Conservation (phyloP, 1,140 invertebrate genomes). For the Charaxes varanes region DNA sequence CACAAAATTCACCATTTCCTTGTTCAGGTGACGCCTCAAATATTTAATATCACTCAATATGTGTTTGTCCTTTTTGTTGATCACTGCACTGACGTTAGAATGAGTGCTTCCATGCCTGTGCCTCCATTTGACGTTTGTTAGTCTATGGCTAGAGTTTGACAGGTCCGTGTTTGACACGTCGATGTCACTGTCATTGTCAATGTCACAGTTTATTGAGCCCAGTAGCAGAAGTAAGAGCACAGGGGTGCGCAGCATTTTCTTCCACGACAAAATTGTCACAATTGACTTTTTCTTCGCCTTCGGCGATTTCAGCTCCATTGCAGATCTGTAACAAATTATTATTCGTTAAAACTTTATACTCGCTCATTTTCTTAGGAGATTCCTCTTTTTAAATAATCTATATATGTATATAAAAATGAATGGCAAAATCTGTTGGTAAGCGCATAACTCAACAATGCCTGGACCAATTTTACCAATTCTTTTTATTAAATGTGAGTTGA, state of each 20-base stretch:
- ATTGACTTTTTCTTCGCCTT: constrained; percentile 58
- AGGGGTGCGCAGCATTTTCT: constrained; percentile 45
- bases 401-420: no score
- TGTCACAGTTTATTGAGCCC: constrained; percentile 50
- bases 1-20: constrained; percentile 74
- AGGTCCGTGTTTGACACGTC: constrained; percentile 10
- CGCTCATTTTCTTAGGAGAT: background rate
- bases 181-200: constrained; percentile 25
- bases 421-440: no score
- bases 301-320: constrained; percentile 58
- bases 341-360: background rate
- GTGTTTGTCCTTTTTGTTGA: constrained; percentile 19
- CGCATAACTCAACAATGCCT: no score
- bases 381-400: no score
- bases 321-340: constrained; percentile 32
- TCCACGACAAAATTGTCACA: constrained; percentile 38
- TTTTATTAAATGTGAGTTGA: no score
- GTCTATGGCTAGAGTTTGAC: constrained; percentile 15
- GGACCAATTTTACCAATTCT: no score
- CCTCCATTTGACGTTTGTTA: constrained; percentile 11
- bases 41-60: constrained; percentile 52
- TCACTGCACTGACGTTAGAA: constrained; percentile 13
- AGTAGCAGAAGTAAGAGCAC: constrained; percentile 47
- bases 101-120: constrained; percentile 11
- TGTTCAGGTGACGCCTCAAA: constrained; percentile 52